phyloP scores from a whole-genome alignment of 2,888 invertebrate genomes.

The Spisula solida region DNA sequence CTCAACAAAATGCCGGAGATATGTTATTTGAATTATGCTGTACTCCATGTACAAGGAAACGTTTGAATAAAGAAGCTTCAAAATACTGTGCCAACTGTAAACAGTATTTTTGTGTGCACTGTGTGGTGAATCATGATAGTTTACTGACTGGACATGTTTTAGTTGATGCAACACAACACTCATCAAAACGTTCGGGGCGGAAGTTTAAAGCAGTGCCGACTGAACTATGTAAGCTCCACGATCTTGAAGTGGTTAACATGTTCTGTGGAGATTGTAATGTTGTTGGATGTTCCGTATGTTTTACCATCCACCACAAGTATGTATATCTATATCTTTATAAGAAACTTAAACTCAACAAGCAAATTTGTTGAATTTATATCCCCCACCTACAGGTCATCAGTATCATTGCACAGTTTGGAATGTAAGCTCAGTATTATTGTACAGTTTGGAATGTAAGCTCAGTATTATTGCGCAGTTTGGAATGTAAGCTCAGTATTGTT shows the following conservation, averaged over 20 bases:
- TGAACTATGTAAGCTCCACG: background rate
- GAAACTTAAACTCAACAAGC: no score
- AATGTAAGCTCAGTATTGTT: no score
- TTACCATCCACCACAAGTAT: conserved; percentile 23
- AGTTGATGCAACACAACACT: background rate
- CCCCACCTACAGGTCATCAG: no score
- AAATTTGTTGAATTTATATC: no score
- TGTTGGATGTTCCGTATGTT: conserved; percentile 20
- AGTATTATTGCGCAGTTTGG: no score
- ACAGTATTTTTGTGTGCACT: background rate
- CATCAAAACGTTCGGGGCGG: background rate
- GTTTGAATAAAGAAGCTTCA: background rate
- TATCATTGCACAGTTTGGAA: no score
- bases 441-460: no score
- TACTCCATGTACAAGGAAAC: conserved; percentile 8
- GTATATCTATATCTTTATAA: background rate
- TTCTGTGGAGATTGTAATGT: conserved; percentile 16
- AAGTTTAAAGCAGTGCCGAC: background rate
- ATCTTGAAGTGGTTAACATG: conserved; percentile 16
- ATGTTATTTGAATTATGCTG: background rate
- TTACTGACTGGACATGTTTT: background rate
- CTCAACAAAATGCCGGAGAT: background rate
- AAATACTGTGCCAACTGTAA: conserved; percentile 28
- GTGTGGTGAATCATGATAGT: conserved; percentile 10
- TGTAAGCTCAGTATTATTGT: no score